phyloP scores from a whole-genome alignment of 2,797 vertebrate species.

The Microctenopoma stevenorrisi region DNA sequence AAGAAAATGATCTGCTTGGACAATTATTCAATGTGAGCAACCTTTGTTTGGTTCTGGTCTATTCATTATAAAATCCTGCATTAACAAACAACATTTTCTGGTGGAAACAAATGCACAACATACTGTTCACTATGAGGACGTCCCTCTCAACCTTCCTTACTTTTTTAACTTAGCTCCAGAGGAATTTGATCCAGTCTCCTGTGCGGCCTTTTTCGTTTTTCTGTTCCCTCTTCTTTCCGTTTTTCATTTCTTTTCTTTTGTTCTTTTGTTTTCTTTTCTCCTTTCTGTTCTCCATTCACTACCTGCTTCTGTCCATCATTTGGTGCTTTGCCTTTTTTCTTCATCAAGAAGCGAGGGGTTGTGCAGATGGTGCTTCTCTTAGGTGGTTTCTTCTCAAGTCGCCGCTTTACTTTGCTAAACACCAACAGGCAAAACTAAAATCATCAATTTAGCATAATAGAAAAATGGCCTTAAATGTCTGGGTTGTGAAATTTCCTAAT shows the following conservation, averaged over 20 bases:
- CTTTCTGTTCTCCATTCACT: conserved; percentile 7
- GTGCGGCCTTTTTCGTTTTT: conserved; percentile 26
- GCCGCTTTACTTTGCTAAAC: conserved; percentile 90
- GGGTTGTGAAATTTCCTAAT: not conserved
- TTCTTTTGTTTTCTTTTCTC: conserved; percentile 39
- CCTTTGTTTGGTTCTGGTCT: not conserved
- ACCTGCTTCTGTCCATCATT: conserved; percentile 24
- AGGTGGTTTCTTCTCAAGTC: conserved; percentile 90
- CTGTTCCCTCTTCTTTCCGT: conserved; percentile 22
- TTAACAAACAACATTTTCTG: not conserved
- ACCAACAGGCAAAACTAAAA: not conserved
- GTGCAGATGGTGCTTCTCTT: conserved; percentile 90
- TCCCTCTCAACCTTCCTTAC: conserved; percentile 29
- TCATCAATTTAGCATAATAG: not conserved
- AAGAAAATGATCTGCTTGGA: not conserved
- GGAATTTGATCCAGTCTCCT: conserved; percentile 6
- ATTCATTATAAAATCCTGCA: not conserved
- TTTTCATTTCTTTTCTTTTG: conserved; percentile 37
- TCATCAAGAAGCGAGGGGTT: conserved; percentile 88
- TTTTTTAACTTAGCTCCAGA: conserved; percentile 71
- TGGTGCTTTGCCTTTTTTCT: conserved; percentile 71
- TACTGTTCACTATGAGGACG: not conserved
- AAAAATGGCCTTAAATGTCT: not conserved
- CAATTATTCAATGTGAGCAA: not conserved
- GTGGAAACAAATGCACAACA: not conserved